Evolutionary conservation across 2,113 vertebrate genomes (phyloP).

Genomic region (Pionites leucogaster): DNA sequence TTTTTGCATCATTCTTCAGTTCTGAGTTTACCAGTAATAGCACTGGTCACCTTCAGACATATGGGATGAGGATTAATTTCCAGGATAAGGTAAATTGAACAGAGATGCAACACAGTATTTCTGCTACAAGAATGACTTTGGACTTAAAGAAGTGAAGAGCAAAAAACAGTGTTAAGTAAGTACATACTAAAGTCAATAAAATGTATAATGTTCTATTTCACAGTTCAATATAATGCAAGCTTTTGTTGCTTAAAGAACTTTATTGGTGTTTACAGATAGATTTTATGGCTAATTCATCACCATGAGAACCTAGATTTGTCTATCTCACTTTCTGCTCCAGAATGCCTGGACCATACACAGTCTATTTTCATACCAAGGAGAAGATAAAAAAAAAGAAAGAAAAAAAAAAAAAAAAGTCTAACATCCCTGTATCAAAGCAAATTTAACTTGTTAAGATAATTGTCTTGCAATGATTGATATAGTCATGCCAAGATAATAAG

Average conservation of each 20-base stretch:
- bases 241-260: constrained; percentile 15
- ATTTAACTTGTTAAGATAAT: constrained; percentile 71
- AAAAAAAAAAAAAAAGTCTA: background rate
- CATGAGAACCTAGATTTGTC: background rate
- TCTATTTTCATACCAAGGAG: constrained; percentile 1
- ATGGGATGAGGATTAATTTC: background rate
- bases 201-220: background rate
- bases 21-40: background rate
- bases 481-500: constrained; percentile 70
- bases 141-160: background rate
- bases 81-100: background rate
- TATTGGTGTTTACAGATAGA: background rate
- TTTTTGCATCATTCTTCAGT: background rate
- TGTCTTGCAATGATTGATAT: constrained; percentile 74
- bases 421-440: constrained; percentile 37
- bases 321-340: background rate
- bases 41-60: background rate
- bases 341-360: background rate
- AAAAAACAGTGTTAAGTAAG: background rate
- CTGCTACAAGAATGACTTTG: background rate
- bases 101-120: background rate
- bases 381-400: background rate
- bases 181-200: background rate
- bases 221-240: background rate
- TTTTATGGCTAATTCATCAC: constrained; percentile 26